Percentiles rank a stretch among this genome's conserved stretches.
These are phyloP conservation scores for human (Homo sapiens) DNA, from an alignment of 2,113 vertebrate genomes.

Conservation along the genomic window DNA sequence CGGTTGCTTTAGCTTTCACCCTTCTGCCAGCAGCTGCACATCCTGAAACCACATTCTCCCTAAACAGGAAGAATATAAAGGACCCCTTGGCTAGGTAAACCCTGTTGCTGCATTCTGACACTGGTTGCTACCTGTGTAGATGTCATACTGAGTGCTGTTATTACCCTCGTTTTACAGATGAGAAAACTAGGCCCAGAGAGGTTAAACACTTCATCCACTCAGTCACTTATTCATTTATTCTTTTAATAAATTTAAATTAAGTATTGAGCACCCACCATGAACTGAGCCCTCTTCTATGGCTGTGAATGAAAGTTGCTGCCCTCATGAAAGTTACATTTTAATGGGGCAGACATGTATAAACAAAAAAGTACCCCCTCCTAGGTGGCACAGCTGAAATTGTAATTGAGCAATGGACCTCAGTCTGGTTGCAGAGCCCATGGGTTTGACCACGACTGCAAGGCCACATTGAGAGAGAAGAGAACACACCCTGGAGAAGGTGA, in stretches of 20 bases:
- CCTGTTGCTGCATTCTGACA: neutral
- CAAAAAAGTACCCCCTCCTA: neutral
- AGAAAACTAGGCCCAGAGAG: neutral
- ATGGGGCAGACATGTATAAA: neutral
- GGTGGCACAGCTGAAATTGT: neutral
- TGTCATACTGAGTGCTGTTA: neutral
- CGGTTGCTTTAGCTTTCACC: neutral
- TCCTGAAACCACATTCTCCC: neutral
- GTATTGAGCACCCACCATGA: neutral
- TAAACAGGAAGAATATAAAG: neutral
- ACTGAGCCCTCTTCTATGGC: neutral
- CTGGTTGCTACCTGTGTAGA: neutral
- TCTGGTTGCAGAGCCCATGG: neutral
- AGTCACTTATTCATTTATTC: neutral
- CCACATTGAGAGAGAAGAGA: neutral
- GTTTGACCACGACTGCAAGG: neutral
- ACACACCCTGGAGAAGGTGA: neutral
- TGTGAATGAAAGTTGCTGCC: neutral
- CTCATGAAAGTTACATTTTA: neutral
- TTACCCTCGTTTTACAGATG: neutral
- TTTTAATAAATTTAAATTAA: neutral
- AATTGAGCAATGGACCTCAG: neutral
- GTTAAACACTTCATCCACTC: neutral
- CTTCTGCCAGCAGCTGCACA: slow-evolving; percentile 1
- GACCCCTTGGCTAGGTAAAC: neutral